These are phyloP conservation scores for Atherinomorus stipes DNA, from an alignment of 2,113 vertebrate species.

Conservation along the genomic window DNA sequence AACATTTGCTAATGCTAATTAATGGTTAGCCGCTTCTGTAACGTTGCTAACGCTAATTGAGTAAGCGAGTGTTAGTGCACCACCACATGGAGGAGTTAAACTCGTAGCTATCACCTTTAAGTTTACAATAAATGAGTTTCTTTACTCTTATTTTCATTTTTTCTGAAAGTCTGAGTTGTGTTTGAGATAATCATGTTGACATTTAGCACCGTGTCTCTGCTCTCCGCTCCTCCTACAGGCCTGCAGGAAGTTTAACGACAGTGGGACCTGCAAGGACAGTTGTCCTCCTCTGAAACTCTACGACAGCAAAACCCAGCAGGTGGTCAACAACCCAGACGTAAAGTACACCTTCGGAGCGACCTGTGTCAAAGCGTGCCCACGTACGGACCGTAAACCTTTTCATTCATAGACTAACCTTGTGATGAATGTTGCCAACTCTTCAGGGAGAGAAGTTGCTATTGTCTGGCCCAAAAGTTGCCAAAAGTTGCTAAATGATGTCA, in stretches of 20 bases:
- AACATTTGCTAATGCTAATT: no score
- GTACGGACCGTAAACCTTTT: conserved; percentile 78
- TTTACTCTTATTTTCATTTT: not conserved
- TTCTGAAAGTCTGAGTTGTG: not conserved
- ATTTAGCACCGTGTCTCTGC: no score
- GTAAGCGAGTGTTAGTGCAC: no score
- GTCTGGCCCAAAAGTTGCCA: no score
- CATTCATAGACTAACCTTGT: not conserved
- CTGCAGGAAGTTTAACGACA: conserved; percentile 90
- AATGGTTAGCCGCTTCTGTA: no score
- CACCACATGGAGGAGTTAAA: no score
- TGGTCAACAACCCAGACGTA: conserved; percentile 88
- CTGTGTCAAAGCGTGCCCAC: conserved; percentile 92
- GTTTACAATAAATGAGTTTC: no score
- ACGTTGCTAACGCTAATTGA: no score
- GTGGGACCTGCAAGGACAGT: conserved; percentile 88
- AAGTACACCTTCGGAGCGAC: conserved; percentile 94
- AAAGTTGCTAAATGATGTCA: no score
- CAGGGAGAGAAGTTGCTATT: no score
- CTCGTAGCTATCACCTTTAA: no score
- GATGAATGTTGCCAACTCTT: no score
- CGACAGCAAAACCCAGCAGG: conserved; percentile 84
- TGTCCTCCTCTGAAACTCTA: conserved; percentile 88
- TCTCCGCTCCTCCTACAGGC: conserved; percentile 78
- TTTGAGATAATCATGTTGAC: not conserved